Base-by-base conservation (phyloP, 1,140 invertebrate genomes). In the Monomorium pharaonis region DNA sequence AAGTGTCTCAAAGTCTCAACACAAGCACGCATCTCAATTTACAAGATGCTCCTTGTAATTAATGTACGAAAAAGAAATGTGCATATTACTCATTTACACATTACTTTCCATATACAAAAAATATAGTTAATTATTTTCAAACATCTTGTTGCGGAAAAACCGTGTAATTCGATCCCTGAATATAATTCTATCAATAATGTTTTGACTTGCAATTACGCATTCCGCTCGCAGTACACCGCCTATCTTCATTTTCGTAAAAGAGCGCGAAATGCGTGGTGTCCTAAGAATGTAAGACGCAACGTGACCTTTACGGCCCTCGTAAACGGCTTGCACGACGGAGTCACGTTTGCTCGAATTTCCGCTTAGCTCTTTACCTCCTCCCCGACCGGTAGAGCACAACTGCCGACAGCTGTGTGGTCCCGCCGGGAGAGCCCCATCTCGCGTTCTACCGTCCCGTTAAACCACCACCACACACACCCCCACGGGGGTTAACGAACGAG, bases 401-500 rank as follows among this genome's bases (percentile, higher is more conserved):
- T 83, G 78, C 24, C 78, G 78, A 60, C 78, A 83, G 67, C 78
- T 83, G 65, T 83, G 65, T 58, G 54, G 65, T 60, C 21, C 78
- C 78, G 33, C 24, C 10, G 78, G 78, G 78, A 72, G 58, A n/a
- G 63, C 63, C 78, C 67, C 67, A 83, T 83, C 78, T 72, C 78
- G 67, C 51, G 42, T 83, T 74, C 67, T 60, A 58, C 51, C 78
- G 67, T 65, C 60, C 44, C 30, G 76, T 78, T 78, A 63, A 78
- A 33, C 60, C 60, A 67, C 60, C 74, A n/a, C n/a, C 74, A n/a
- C 33, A 37, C 37, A 37, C 37, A 37, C 37, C 21, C 75, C 49
- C 63, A n/a, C n/a, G n/a, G 24, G 67, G 78, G 54, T n/a, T n/a
- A 51, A 47, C 12, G 51, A 72, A 74, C 51, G 42, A 58, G 65